A percentile compares a stretch with the other conserved stretches of the same genome.
Evolutionary conservation across 2,113 vertebrate genomes (phyloP).

Genomic region (Sebastes schlegelii): DNA sequence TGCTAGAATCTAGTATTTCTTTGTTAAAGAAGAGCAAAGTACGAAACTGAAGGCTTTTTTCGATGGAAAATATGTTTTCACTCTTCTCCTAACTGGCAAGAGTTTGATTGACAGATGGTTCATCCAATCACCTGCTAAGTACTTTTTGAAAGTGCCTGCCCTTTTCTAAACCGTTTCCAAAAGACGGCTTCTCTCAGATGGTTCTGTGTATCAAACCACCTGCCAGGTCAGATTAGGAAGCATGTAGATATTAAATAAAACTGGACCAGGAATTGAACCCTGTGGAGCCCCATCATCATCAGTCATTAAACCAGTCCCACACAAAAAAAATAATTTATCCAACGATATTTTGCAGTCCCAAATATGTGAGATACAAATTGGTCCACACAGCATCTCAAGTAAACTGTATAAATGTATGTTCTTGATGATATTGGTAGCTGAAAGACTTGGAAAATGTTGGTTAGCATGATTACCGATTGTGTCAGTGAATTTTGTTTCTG

Average conservation of each 20-base stretch:
- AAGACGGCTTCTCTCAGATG: too few species aligned
- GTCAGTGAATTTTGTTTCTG: constrained; percentile 22
- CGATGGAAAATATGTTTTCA: too few species aligned
- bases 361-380: not conserved
- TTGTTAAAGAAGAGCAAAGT: too few species aligned
- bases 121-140: too few species aligned
- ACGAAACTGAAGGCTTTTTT: too few species aligned
- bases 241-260: not conserved
- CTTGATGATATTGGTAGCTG: not conserved
- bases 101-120: too few species aligned
- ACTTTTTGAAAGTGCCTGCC: too few species aligned
- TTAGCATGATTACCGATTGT: constrained; percentile 1
- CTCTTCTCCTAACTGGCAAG: too few species aligned
- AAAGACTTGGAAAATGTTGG: not conserved
- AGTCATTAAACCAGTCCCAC: not conserved
- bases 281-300: not conserved
- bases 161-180: too few species aligned
- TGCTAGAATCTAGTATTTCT: too few species aligned
- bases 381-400: not conserved
- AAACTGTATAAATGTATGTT: not conserved
- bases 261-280: not conserved
- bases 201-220: too few species aligned
- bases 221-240: not conserved
- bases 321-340: not conserved
- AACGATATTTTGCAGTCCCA: not conserved